These are phyloP conservation scores for Syngnathus acus DNA, from an alignment of 2,797 vertebrate species.

Conservation along the genomic window DNA sequence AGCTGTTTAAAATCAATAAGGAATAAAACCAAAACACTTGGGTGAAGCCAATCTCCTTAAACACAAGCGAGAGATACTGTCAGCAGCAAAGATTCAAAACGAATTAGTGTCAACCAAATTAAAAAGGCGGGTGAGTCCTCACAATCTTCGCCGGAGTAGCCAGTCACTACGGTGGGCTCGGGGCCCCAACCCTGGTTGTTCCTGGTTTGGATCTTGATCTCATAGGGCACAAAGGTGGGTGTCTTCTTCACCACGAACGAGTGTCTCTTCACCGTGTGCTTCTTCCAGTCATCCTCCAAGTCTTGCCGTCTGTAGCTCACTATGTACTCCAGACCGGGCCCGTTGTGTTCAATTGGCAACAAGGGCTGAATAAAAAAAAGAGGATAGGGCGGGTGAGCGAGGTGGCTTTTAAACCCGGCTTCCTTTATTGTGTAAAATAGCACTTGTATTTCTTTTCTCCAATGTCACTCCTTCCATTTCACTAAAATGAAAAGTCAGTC, in stretches of 20 bases:
- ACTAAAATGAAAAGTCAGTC: conserved; percentile 35
- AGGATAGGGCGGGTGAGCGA: neutral
- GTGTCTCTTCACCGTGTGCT: conserved; percentile 81
- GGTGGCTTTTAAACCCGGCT: conserved; percentile 23
- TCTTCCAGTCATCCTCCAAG: conserved; percentile 75
- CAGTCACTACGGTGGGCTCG: conserved; percentile 73
- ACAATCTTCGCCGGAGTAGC: conserved; percentile 94
- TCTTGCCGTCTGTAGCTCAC: conserved; percentile 83
- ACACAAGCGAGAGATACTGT: neutral
- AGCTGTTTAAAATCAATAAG: neutral
- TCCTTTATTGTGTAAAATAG: conserved; percentile 28
- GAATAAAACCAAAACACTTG: neutral
- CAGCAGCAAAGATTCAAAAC: neutral
- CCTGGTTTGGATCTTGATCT: conserved; percentile 85
- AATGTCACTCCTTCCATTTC: conserved; percentile 22
- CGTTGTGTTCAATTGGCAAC: conserved; percentile 80
- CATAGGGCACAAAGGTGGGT: conserved; percentile 86
- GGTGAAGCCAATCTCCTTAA: neutral
- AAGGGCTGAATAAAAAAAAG: conserved; percentile 70
- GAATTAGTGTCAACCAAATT: neutral
- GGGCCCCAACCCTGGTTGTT: conserved; percentile 85
- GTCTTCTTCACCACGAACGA: conserved; percentile 81
- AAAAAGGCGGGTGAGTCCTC: conserved; percentile 50
- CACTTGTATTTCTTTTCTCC: conserved; percentile 28
- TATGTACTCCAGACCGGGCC: conserved; percentile 87